Conservation (phyloP, 2,797 vertebrate genomes). For the Galago senegalensis region DNA sequence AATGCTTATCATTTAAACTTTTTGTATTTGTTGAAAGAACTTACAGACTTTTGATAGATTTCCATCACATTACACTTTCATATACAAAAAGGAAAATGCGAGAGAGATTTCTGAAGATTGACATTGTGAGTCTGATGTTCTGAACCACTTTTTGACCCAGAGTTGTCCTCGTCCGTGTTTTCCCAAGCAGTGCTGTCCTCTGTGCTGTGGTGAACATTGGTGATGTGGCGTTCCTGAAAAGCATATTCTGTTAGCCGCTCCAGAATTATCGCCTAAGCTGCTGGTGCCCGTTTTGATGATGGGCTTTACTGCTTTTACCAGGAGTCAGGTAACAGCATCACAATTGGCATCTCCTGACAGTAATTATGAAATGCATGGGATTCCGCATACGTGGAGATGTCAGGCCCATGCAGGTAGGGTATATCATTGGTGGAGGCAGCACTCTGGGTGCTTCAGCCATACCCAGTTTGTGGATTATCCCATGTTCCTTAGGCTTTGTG, state of each 20-base stretch:
- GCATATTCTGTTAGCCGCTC: background rate
- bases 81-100: background rate
- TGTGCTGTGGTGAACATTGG: fast-evolving
- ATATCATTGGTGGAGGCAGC: background rate
- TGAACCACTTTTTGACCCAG: background rate
- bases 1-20: background rate
- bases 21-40: background rate
- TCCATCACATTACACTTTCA: background rate
- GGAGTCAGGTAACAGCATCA: background rate
- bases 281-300: background rate
- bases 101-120: background rate
- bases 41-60: background rate
- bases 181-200: background rate
- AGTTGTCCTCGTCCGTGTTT: background rate
- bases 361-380: background rate
- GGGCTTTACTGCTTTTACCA: background rate
- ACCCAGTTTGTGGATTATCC: background rate
- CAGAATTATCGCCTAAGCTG: constrained; percentile 10
- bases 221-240: background rate
- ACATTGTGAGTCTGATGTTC: background rate
- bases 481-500: background rate
- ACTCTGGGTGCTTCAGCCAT: background rate
- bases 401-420: fast-evolving
- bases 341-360: background rate
- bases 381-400: fast-evolving